These are phyloP conservation scores for Coenobita brevimanus DNA, from an alignment of 1,140 invertebrate species.

Conservation along the genomic window DNA sequence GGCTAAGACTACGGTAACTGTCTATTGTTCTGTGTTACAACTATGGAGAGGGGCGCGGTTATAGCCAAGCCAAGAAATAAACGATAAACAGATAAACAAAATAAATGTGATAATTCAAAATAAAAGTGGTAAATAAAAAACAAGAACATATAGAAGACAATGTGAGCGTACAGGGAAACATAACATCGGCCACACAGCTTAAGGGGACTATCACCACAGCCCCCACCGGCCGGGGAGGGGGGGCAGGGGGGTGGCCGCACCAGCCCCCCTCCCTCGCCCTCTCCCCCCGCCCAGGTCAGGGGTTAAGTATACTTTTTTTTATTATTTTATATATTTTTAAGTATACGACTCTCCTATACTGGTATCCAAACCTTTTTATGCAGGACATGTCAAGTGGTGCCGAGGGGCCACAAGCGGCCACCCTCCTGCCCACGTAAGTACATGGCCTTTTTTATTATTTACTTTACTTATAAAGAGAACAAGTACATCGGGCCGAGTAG, in stretches of 20 bases:
- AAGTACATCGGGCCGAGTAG: too few species aligned
- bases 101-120: slow-evolving; percentile 7
- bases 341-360: slow-evolving; percentile 61
- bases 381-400: slow-evolving; percentile 53
- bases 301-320: slow-evolving; percentile 46
- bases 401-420: slow-evolving; percentile 3
- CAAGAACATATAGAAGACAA: slow-evolving; percentile 68
- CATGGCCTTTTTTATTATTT: slow-evolving; percentile 37
- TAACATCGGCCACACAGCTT: slow-evolving; percentile 49
- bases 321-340: slow-evolving; percentile 33
- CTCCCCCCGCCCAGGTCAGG: slow-evolving; percentile 31
- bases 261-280: not conserved
- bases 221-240: not conserved
- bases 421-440: slow-evolving; percentile 32
- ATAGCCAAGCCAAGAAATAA: slow-evolving; percentile 58
- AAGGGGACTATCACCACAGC: slow-evolving; percentile 14
- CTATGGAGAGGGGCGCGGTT: slow-evolving; percentile 65
- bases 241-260: not conserved
- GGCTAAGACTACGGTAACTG: slow-evolving; percentile 37
- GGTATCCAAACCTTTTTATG: slow-evolving; percentile 67
- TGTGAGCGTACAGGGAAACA: slow-evolving; percentile 65
- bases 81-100: slow-evolving; percentile 42
- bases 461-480: too few species aligned
- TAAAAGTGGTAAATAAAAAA: slow-evolving; percentile 39
- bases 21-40: slow-evolving; percentile 60